Evolutionary conservation across 2,888 invertebrate genomes (phyloP).

Genomic region (Onthophagus sagittarius): DNA sequence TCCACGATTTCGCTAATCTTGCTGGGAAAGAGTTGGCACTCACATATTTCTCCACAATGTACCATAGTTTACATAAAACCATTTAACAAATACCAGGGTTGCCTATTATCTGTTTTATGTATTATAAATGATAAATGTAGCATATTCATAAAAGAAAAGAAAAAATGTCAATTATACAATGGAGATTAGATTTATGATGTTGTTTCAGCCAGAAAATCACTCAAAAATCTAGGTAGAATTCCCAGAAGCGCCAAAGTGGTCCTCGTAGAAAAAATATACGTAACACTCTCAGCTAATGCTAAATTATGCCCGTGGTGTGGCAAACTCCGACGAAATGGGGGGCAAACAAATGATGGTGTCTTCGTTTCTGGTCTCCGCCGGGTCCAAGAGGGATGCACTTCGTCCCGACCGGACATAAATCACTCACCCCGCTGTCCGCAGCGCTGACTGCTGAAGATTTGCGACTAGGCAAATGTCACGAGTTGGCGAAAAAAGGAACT

Average conservation of each 20-base stretch:
- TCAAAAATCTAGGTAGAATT: background rate
- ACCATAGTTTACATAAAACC: background rate
- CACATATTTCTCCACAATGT: background rate
- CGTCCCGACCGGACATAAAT: conserved; percentile 44
- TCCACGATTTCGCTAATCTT: background rate
- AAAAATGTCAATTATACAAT: no score
- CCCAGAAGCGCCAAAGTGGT: background rate
- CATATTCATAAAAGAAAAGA: no score
- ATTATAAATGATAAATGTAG: no score
- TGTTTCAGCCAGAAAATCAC: background rate
- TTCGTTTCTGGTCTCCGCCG: background rate
- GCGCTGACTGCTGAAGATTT: conserved; percentile 49
- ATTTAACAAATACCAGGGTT: background rate
- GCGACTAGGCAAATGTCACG: conserved; percentile 50
- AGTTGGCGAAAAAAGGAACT: conserved; percentile 39
- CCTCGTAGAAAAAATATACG: background rate
- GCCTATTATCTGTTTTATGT: no score
- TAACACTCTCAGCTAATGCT: conserved; percentile 1
- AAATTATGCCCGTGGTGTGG: conserved; percentile 3
- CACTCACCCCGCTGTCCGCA: conserved; percentile 47
- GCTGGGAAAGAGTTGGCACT: background rate
- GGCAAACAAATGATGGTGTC: conserved; percentile 6
- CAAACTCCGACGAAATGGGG: conserved; percentile 4
- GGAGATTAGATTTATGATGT: background rate
- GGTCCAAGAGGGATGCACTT: conserved; percentile 25